Conservation (phyloP, 2,888 invertebrate genomes). For the Pandemis corylana region DNA sequence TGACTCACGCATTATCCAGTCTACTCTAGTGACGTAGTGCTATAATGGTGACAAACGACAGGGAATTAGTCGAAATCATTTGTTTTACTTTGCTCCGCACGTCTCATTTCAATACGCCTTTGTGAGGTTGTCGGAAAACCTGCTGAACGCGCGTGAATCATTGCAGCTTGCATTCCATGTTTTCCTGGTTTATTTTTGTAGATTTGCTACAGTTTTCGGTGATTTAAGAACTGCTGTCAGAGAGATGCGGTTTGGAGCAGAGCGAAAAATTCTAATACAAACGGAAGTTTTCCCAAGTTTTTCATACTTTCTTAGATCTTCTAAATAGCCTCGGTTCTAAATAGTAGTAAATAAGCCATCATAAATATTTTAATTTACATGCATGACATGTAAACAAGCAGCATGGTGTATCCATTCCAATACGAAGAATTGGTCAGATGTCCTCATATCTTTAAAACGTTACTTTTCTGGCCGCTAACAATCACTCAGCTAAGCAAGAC, state of each 20-base stretch:
- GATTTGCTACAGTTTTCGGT: not conserved
- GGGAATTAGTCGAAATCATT: conserved; percentile 63
- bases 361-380: no score
- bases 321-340: no score
- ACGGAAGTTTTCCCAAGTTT: not conserved
- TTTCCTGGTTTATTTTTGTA: conserved; percentile 15
- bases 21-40: conserved; percentile 10
- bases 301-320: no score
- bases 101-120: conserved; percentile 54
- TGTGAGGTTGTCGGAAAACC: conserved; percentile 31
- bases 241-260: no score
- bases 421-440: no score
- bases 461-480: no score
- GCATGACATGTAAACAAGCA: no score
- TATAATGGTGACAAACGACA: conserved; percentile 66
- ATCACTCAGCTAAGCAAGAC: no score
- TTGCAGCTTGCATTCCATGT: conserved; percentile 13
- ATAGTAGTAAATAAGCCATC: no score
- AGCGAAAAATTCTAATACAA: not conserved
- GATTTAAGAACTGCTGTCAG: not conserved
- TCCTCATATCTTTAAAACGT: no score
- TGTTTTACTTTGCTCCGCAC: conserved; percentile 64
- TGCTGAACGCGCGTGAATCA: conserved; percentile 27
- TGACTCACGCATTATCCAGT: not conserved
- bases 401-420: no score